Base-by-base conservation (phyloP, 2,888 invertebrate genomes). In the Augiades crinisus region DNA sequence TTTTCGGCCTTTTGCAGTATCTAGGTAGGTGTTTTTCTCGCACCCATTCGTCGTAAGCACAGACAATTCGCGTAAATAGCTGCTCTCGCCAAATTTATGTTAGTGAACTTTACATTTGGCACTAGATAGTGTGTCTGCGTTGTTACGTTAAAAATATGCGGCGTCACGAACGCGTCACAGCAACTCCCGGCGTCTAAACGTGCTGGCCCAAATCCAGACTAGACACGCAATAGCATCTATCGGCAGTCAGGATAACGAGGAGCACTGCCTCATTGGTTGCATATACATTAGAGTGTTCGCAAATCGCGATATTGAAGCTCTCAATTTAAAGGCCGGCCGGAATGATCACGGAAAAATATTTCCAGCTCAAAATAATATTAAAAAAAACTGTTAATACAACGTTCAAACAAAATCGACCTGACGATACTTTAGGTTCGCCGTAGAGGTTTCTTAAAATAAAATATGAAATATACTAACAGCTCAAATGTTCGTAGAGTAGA, bases 71-170 rank as follows among this genome's bases (percentile, higher is more conserved):
- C 75, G 81, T 84, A 81, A 82, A 84, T 80, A 83, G 72, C 63
- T 61, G 47, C 77, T 75, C 78, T 77, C 81, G 88, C 88, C 88
- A 88, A 87, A 85, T 82, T 78, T 83, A 85, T 83, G 86, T 85
- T 80, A 81, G 81, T 85, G 86, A 88, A 86, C 87, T 87, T 87
- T 88, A 82, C 81, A 83, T 84, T 87, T 87, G 88, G 88, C 88
- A 87, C 81, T 74, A 71, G 41, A 31, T 69, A 76, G 75, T 72
- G 75, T 76, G 80, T 83, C 82, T 80, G 83, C 72, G 44, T 37
- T 75, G 82, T 82, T 87, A 88, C 86, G 87, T 86, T 86, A 84
- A 84, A 87, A 86, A 86, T 87, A 89, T 83, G 79, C 83, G 80
- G 79, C 88, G 88, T 88, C 88, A 89, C 75, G 76, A 81, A 63